These are phyloP conservation scores for Cerceris rybyensis DNA, from an alignment of 2,888 invertebrate genomes.

Conservation along the genomic window DNA sequence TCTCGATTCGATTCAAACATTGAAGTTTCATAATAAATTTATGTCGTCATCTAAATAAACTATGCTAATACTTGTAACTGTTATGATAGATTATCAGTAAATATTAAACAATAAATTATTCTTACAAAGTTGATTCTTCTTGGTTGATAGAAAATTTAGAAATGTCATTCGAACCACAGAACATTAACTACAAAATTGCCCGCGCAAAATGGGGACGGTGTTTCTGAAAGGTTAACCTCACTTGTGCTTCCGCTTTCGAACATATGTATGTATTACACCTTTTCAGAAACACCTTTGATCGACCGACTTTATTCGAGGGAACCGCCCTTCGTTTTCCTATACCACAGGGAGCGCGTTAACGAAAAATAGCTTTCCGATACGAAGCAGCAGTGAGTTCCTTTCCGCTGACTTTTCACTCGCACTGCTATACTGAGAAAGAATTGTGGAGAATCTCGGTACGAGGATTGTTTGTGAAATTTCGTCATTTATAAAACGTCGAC, in stretches of 20 bases:
- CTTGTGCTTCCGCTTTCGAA: neutral
- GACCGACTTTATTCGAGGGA: constrained; percentile 26
- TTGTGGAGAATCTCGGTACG: constrained; percentile 9
- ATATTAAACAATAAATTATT: too few species aligned
- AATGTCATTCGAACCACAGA: too few species aligned
- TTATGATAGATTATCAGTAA: too few species aligned
- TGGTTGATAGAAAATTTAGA: too few species aligned
- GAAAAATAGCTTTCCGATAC: constrained; percentile 56
- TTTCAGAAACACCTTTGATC: constrained; percentile 29
- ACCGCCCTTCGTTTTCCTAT: constrained; percentile 17
- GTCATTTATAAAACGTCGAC: constrained; percentile 13
- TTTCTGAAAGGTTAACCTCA: neutral
- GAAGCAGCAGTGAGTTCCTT: constrained; percentile 25
- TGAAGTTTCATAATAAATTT: too few species aligned
- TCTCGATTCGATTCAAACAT: too few species aligned
- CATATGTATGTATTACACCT: constrained; percentile 2
- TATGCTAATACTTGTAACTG: too few species aligned
- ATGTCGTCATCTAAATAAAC: too few species aligned
- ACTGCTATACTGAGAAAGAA: constrained; percentile 15
- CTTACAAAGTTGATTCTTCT: too few species aligned
- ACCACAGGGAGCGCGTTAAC: constrained; percentile 35
- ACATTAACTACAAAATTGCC: too few species aligned
- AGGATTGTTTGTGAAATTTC: constrained; percentile 34
- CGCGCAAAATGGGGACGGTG: too few species aligned
- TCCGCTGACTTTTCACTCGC: constrained; percentile 35